Percentiles rank a stretch among this genome's conserved stretches.
phyloP scores from a whole-genome alignment of 2,113 vertebrate genomes.

The Macaca nemestrina region DNA sequence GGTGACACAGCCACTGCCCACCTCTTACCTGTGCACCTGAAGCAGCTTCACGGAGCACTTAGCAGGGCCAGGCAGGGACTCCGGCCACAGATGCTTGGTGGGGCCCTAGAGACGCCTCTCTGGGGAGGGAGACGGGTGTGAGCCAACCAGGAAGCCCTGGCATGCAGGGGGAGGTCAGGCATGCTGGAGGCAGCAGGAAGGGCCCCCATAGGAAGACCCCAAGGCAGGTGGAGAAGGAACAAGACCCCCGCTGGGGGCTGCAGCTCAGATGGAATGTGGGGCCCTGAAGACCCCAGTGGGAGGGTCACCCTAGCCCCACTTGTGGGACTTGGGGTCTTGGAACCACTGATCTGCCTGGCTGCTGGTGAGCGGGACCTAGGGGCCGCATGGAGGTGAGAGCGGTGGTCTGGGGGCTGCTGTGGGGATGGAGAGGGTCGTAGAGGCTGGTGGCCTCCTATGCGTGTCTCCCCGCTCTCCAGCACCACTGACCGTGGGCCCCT shows the following conservation, averaged over 20 bases:
- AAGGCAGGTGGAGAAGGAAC: neutral
- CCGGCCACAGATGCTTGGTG: too few relatives aligned
- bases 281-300: neutral
- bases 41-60: fast-evolving
- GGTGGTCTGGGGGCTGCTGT: fast-evolving
- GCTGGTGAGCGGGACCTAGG: neutral
- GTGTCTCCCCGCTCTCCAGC: too few relatives aligned
- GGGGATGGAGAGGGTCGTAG: neutral
- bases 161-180: fast-evolving
- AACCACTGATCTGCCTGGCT: neutral
- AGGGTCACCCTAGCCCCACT: neutral
- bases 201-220: neutral
- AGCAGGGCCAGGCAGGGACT: neutral
- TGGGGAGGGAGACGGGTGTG: fast-evolving
- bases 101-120: neutral
- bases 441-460: neutral
- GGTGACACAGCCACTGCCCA: too few relatives aligned
- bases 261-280: fast-evolving
- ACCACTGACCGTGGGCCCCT: too few relatives aligned
- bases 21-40: neutral
- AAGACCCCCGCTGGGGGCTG: neutral
- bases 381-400: fast-evolving
- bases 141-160: neutral
- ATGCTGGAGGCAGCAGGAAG: neutral
- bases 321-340: too few relatives aligned